A percentile compares a stretch with the other conserved stretches of the same genome.
Evolutionary conservation across 1,140 invertebrate species (phyloP).

Genomic region (Tetranychus cinnabarinus): DNA sequence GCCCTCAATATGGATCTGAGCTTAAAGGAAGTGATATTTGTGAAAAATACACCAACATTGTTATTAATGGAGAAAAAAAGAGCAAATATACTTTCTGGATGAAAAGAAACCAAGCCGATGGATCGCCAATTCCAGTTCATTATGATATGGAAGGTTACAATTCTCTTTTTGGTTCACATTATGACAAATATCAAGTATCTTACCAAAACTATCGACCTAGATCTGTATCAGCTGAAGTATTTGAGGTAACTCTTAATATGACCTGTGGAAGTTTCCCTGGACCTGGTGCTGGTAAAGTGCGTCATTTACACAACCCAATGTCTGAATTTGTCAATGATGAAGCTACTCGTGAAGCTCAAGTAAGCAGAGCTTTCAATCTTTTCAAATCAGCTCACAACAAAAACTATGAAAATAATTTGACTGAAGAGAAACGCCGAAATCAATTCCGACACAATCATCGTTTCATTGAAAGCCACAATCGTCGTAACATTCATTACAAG

Average conservation of each 20-base stretch:
- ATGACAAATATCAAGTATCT: constrained; percentile 74
- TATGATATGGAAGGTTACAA: constrained; percentile 89
- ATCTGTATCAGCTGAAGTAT: not conserved
- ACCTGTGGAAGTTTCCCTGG: constrained; percentile 62
- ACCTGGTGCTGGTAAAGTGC: constrained; percentile 43
- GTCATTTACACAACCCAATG: constrained; percentile 48
- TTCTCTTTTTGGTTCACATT: constrained; percentile 71
- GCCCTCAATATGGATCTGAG: not conserved
- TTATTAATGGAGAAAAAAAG: constrained; percentile 42
- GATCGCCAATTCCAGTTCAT: constrained; percentile 32
- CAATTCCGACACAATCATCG: constrained; percentile 65
- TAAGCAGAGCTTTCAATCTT: constrained; percentile 45
- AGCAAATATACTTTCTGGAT: constrained; percentile 39
- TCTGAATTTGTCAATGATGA: constrained; percentile 44
- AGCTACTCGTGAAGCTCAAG: constrained; percentile 39
- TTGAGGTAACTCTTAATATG: not conserved
- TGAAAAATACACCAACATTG: constrained; percentile 46
- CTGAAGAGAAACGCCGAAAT: constrained; percentile 44
- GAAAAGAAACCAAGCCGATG: not conserved
- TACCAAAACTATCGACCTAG: constrained; percentile 43
- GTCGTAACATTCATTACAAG: constrained; percentile 42
- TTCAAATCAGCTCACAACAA: constrained; percentile 50
- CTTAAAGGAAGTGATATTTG: constrained; percentile 10
- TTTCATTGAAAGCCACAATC: constrained; percentile 60
- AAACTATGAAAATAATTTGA: constrained; percentile 34